Percentiles rank a stretch among this genome's conserved stretches.
phyloP scores from a whole-genome alignment of 92 coral and sea anemone species.

The Bergia puertoricense region DNA sequence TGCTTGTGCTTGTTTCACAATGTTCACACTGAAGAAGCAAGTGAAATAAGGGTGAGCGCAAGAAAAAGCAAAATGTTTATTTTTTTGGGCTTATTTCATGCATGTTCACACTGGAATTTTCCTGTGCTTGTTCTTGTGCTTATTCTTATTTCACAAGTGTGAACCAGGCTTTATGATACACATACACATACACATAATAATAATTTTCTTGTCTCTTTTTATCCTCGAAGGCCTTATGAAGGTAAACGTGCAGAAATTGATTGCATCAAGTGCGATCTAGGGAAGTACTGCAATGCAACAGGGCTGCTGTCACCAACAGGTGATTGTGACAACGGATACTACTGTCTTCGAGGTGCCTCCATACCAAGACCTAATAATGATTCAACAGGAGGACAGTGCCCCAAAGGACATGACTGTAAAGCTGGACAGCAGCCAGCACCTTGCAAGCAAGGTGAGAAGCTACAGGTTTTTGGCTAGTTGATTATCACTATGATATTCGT shows the following conservation, averaged over 20 bases:
- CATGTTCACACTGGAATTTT: too few relatives aligned
- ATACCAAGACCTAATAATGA: conserved; percentile 90
- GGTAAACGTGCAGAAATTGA: conserved; percentile 57
- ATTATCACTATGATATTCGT: too few relatives aligned
- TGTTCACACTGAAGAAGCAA: too few relatives aligned
- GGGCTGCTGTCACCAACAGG: conserved; percentile 62
- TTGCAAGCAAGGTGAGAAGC: conserved; percentile 70
- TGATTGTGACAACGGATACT: conserved; percentile 78
- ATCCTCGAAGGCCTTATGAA: conserved; percentile 47
- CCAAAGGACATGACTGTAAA: conserved; percentile 73
- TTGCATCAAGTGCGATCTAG: conserved; percentile 76
- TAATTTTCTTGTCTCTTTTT: background rate
- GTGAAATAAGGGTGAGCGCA: too few relatives aligned
- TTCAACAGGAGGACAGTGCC: conserved; percentile 88
- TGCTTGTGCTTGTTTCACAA: too few relatives aligned
- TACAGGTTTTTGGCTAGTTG: too few relatives aligned
- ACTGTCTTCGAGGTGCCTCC: conserved; percentile 74
- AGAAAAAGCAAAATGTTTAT: too few relatives aligned
- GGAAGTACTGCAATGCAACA: conserved; percentile 85
- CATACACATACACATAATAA: background rate
- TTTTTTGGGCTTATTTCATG: too few relatives aligned
- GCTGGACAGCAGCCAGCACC: conserved; percentile 77
- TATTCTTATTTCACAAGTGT: too few relatives aligned
- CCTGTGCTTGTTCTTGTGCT: too few relatives aligned
- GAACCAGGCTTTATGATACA: too few relatives aligned